Base-by-base conservation (phyloP, 1,140 invertebrate species). In the Drosophila carrolli region DNA sequence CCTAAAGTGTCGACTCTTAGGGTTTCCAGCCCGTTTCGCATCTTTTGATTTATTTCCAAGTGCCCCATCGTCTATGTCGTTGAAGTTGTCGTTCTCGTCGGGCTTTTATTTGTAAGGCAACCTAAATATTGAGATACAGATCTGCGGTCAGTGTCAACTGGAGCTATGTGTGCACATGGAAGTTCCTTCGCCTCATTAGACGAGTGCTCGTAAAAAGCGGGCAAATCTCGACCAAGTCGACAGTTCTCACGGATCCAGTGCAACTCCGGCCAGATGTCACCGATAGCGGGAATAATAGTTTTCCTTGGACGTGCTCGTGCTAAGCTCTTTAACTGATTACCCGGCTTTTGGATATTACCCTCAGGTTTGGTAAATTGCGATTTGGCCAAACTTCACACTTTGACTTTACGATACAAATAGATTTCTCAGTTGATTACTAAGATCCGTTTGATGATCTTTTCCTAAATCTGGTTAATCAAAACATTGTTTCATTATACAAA, bases 1-100 rank as follows among this genome's bases (percentile, higher is more conserved):
- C 82, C 71, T 62, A 84, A 80, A 80, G 81, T 84, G 81, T 80
- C 75, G 75, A 51, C 68, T 56, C 56, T 62, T 76, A 77, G 68
- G 76, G 67, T 54, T 78, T 50, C 4, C 27, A 56, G 37, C 32
- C 73, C 54, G 73, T 66, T 88, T 88, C 80, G 83, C 83, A 88
- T 89, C 83, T 89, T 89, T 89, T 89, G 83, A 88, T 89, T 88
- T 88, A 88, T 88, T 61, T 83, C 68, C 83, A 76, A 88, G 83
- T 72, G 78, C 63, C 62, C 71, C 19, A 50, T 40, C 62, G 43
- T 35, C 9, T 9, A 32, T 32, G 29, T 32, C 29, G 29, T 32
- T 32, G 29, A 7, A 6, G 29, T 32, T 44, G 16, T 75, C 59
- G 61, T 81, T 19, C 38, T 74, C 66, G 58, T 81, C 41, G 48